Evolutionary conservation across 2,888 invertebrate species (phyloP).

Genomic region (Sepioteuthis lessoniana): DNA sequence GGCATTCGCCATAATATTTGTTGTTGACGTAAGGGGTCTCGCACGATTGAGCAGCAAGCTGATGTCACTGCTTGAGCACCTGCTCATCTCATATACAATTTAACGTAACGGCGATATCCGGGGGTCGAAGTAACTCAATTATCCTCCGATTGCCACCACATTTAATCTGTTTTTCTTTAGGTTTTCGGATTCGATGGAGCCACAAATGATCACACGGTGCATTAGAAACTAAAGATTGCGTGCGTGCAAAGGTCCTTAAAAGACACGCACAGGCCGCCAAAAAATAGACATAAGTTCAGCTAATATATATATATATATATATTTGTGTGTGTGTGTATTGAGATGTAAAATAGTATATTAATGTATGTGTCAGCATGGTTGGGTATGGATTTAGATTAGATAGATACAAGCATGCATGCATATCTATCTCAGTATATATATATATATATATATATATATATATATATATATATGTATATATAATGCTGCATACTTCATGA

Average conservation of each 20-base stretch:
- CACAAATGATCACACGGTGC: not conserved
- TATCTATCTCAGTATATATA: too few species aligned
- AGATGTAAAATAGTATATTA: too few species aligned
- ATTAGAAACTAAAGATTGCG: not conserved
- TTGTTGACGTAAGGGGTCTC: not conserved
- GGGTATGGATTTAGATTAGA: too few species aligned
- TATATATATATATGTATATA: too few species aligned
- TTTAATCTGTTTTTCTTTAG: not conserved
- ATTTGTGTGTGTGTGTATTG: too few species aligned
- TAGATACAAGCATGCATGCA: too few species aligned
- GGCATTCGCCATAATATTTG: conserved; percentile 17
- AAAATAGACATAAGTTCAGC: not conserved
- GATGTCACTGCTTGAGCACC: not conserved
- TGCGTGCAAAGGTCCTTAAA: not conserved
- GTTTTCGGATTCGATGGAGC: not conserved
- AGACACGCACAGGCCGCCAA: not conserved
- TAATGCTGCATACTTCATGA: too few species aligned
- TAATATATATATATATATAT: not conserved
- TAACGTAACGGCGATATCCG: not conserved
- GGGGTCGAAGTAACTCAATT: not conserved
- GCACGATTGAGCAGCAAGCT: not conserved
- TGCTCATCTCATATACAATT: not conserved
- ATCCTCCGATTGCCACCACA: not conserved
- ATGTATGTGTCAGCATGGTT: too few species aligned
- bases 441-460: too few species aligned